Conservation (phyloP, 2,888 invertebrate genomes). For the Lasioglossum morio region DNA sequence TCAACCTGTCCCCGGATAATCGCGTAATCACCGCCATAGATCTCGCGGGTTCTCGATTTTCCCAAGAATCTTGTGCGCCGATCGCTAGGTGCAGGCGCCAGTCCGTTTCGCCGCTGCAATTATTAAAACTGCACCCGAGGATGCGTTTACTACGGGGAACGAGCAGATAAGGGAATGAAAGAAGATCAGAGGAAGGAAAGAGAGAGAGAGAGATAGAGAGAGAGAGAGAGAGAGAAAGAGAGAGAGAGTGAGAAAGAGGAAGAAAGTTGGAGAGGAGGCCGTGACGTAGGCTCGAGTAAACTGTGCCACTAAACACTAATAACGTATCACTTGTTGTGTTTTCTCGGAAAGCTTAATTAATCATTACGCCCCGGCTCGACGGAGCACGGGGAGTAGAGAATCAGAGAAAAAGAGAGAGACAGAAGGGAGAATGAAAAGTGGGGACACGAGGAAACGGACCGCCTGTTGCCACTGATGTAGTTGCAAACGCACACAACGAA, state of each 20-base stretch:
- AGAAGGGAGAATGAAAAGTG: conserved; percentile 2
- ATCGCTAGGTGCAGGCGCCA: conserved; percentile 49
- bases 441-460: conserved; percentile 32
- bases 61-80: conserved; percentile 48
- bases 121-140: conserved; percentile 50
- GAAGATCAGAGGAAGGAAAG: not conserved
- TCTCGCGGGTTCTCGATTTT: conserved; percentile 62
- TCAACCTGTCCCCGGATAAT: conserved; percentile 27
- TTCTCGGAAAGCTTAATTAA: conserved; percentile 83
- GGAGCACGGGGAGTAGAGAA: not conserved
- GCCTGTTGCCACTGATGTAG: conserved; percentile 49
- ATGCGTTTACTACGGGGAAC: conserved; percentile 19
- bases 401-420: not conserved
- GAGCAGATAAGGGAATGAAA: conserved; percentile 17
- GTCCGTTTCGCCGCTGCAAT: conserved; percentile 51
- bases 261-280: not conserved
- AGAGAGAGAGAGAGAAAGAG: conserved; percentile 1
- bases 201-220: not conserved
- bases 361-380: conserved; percentile 68
- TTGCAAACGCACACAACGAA: conserved; percentile 17
- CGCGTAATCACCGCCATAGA: conserved; percentile 49
- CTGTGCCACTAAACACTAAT: conserved; percentile 80
- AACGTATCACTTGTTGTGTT: conserved; percentile 81
- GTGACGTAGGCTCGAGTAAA: conserved; percentile 69
- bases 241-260: not conserved